Base-by-base conservation (phyloP, 2,888 invertebrate genomes). In the Cephus pulcher region DNA sequence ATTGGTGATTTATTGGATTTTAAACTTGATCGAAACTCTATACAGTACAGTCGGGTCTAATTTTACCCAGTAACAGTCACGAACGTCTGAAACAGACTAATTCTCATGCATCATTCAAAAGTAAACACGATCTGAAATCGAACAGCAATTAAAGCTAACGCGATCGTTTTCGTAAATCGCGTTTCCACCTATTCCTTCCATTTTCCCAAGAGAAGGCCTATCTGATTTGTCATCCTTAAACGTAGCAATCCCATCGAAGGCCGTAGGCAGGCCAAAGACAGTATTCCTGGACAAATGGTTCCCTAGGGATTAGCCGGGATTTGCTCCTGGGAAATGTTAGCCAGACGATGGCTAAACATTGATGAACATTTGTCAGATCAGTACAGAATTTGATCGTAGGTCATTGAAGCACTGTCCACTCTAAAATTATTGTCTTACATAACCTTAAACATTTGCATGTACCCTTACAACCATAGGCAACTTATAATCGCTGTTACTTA, bases 271-370 rank as follows among this genome's bases (percentile, higher is more conserved):
- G 23, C 56, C 56, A 56, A 56, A 23, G 56, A 56, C 56, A 56
- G 56, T 56, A 23, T 56, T 56, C 23, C 56, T 40, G 56, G 23
- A 80, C 79, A 77, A 83, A 85, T 82, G 81, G 79, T 80, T 85
- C 84, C 82, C 84, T 75, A 40, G 84, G 84, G 75, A 78, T 78
- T 77, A 80, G 80, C 82, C 76, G 79, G 78, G 79, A 82, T 82
- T 81, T 77, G 78, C 81, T 79, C 81, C 79, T 75, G 80, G 82
- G 75, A 82, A 83, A 79, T 79, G 82, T 82, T 84, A 9, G 56
- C 56, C 9, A 56, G 23, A 15, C 56, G 56, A 23, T 56, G 1
- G 56, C 56, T 9, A 15, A 56, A 56, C 56, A 56, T 56, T 56
- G 56, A 56, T 56, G 23, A 56, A 56, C 56, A 23, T 56, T 56